Evolutionary conservation across 2,797 vertebrate genomes (phyloP).

Genomic region (Odontamblyopus rebecca): DNA sequence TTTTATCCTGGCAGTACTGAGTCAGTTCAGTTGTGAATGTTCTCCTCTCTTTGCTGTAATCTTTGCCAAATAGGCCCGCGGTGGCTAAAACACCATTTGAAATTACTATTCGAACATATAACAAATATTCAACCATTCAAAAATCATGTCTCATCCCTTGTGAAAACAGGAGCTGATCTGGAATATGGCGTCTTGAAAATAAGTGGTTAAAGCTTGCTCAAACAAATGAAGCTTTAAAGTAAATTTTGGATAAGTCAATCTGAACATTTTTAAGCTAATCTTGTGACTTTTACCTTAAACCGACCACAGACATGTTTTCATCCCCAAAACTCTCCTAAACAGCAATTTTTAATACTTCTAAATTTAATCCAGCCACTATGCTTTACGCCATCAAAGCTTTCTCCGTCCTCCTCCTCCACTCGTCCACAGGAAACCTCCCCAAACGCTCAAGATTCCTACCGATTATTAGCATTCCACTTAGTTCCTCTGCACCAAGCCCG

Average conservation of each 20-base stretch:
- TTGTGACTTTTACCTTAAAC: slow-evolving; percentile 31
- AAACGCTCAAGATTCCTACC: slow-evolving; percentile 72
- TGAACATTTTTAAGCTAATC: background rate
- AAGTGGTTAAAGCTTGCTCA: too few species aligned
- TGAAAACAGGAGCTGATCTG: too few species aligned
- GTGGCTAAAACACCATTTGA: too few species aligned
- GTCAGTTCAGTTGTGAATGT: too few species aligned
- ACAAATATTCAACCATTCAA: too few species aligned
- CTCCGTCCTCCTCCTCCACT: slow-evolving; percentile 61
- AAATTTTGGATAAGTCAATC: background rate
- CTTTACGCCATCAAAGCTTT: slow-evolving; percentile 66
- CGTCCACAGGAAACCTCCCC: slow-evolving; percentile 48
- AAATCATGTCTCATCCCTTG: too few species aligned
- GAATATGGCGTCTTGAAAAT: too few species aligned
- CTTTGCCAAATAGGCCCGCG: too few species aligned
- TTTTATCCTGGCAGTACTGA: too few species aligned
- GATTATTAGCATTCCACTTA: slow-evolving; percentile 63
- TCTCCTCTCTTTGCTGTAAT: too few species aligned
- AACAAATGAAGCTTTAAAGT: too few species aligned
- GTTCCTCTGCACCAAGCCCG: slow-evolving; percentile 43
- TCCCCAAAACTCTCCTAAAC: slow-evolving; percentile 35
- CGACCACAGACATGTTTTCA: slow-evolving; percentile 16
- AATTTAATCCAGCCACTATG: slow-evolving; percentile 59
- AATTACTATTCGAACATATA: too few species aligned
- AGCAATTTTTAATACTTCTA: slow-evolving; percentile 43